Percentiles rank a stretch among this genome's conserved stretches.
Evolutionary conservation across 2,888 invertebrate species (phyloP).

Genomic region (Hermodice carunculata): DNA sequence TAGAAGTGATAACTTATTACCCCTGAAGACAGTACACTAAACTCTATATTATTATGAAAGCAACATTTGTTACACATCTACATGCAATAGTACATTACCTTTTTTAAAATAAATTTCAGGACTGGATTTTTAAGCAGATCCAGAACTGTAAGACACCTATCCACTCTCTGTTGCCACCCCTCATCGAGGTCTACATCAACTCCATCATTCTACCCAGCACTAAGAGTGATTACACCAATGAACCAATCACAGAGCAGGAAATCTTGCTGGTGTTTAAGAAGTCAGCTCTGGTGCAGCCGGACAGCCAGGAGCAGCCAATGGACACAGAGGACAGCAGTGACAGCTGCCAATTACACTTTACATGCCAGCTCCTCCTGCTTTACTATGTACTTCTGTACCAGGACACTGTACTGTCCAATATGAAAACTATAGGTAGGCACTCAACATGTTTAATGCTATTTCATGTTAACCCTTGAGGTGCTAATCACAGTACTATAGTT

Average conservation of each 20-base stretch:
- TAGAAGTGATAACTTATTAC: no score
- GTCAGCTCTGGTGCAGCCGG: slow-evolving; percentile 54
- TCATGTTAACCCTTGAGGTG: no score
- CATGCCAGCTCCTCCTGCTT: slow-evolving; percentile 88
- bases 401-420: slow-evolving; percentile 80
- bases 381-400: slow-evolving; percentile 95
- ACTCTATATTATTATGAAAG: no score
- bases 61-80: no score
- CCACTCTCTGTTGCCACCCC: slow-evolving; percentile 91
- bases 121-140: slow-evolving; percentile 95
- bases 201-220: slow-evolving; percentile 79
- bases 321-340: slow-evolving; percentile 34
- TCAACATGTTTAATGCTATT: slow-evolving; percentile 81
- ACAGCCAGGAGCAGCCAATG: slow-evolving; percentile 24
- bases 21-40: no score
- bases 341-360: slow-evolving; percentile 71
- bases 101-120: no score
- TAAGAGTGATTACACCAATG: slow-evolving; percentile 81
- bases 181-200: slow-evolving; percentile 95
- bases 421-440: slow-evolving; percentile 64
- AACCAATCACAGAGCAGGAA: slow-evolving; percentile 91
- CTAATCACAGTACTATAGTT: no score
- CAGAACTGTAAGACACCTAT: slow-evolving; percentile 89
- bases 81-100: no score
- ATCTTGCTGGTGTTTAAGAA: slow-evolving; percentile 74